A percentile compares a stretch with the other conserved stretches of the same genome.
Conservation (phyloP, 2,113 vertebrate genomes). For the Brachypteracias leptosomus region DNA sequence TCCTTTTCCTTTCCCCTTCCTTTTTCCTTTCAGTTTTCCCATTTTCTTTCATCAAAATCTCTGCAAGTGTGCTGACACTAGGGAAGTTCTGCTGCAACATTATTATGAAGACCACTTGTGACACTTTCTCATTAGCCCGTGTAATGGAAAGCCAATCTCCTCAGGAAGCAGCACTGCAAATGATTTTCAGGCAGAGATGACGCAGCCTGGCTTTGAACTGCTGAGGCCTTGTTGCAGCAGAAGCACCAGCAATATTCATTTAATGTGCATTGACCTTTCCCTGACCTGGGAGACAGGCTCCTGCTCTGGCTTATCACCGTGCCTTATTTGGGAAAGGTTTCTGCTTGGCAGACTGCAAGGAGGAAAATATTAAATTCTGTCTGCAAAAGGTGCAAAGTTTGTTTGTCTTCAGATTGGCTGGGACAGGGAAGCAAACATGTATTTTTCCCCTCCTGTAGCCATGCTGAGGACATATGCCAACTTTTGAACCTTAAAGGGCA, state of each 20-base stretch:
- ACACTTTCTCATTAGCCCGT: conserved; percentile 56
- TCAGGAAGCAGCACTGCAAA: conserved; percentile 22
- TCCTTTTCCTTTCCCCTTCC: no score
- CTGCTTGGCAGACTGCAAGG: not conserved
- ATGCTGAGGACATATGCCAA: not conserved
- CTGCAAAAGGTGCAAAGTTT: not conserved
- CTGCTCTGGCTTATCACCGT: not conserved
- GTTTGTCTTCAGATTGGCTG: not conserved
- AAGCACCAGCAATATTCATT: conserved; percentile 33
- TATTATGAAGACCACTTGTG: conserved; percentile 15
- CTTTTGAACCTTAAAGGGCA: conserved; percentile 3
- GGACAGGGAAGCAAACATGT: not conserved
- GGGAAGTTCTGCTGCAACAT: not conserved
- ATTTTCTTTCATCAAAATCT: not conserved
- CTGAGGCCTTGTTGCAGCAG: conserved; percentile 22
- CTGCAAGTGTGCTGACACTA: not conserved
- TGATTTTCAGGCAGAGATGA: conserved; percentile 51
- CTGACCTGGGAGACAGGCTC: conserved; percentile 29
- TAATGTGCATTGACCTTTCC: conserved; percentile 28
- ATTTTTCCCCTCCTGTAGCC: not conserved
- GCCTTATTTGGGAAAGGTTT: not conserved
- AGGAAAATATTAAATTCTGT: not conserved
- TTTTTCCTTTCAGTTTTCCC: not conserved
- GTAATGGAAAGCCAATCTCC: conserved; percentile 53
- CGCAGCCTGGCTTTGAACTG: conserved; percentile 48